Percentiles rank a stretch among this genome's conserved stretches.
phyloP scores from a whole-genome alignment of 2,797 vertebrate species.

The Rhincodon typus region DNA sequence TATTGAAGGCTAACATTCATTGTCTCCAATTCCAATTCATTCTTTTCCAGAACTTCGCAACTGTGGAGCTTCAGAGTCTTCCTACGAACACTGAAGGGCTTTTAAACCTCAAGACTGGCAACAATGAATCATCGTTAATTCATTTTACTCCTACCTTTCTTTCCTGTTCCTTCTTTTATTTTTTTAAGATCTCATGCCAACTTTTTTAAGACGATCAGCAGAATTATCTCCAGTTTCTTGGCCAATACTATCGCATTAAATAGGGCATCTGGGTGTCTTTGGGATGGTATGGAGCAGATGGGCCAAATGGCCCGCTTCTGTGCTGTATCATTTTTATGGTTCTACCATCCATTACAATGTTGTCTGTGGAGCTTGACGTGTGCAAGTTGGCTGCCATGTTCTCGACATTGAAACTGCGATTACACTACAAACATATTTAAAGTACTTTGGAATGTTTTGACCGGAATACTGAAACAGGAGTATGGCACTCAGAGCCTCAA shows the following conservation, averaged over 20 bases:
- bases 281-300: too few relatives aligned
- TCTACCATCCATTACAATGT: not conserved
- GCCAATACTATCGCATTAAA: not conserved
- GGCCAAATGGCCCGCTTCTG: too few relatives aligned
- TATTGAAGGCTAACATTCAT: not conserved
- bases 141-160: not conserved
- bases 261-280: not conserved
- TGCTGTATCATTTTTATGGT: too few relatives aligned
- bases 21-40: not conserved
- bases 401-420: not conserved
- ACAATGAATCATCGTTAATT: not conserved
- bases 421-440: not conserved
- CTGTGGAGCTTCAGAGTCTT: slow-evolving; percentile 7
- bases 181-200: not conserved
- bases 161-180: not conserved
- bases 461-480: too few relatives aligned
- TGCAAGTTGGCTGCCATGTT: not conserved
- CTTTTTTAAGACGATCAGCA: not conserved
- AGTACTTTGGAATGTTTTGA: not conserved
- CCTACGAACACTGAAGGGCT: not conserved
- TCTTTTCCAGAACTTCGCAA: not conserved
- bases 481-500: too few relatives aligned
- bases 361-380: not conserved
- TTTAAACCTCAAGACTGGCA: not conserved
- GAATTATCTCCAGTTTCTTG: not conserved